These are phyloP conservation scores for Sitobion miscanthi DNA, from an alignment of 1,140 invertebrate species.

Conservation along the genomic window DNA sequence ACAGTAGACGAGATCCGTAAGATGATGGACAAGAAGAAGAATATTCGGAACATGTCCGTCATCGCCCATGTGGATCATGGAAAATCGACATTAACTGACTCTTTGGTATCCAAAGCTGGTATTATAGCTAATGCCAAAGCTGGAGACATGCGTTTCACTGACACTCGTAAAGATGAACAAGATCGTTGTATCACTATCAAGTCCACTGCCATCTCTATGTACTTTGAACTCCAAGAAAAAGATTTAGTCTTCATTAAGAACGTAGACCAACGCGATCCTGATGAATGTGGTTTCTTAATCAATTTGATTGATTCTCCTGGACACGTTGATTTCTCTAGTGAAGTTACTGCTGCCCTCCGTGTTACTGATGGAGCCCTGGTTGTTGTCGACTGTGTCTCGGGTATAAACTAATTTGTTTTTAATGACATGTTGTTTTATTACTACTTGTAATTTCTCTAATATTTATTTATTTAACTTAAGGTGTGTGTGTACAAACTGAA, in stretches of 20 bases:
- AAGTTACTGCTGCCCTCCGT: conserved; percentile 97
- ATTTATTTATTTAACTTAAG: conserved; percentile 64
- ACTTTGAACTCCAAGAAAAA: conserved; percentile 92
- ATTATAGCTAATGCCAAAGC: conserved; percentile 98
- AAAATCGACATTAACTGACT: conserved; percentile 99
- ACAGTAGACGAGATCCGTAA: conserved; percentile 99
- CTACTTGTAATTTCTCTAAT: background rate
- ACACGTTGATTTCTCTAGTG: conserved; percentile 99
- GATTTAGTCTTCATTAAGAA: conserved; percentile 91
- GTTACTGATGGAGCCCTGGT: conserved; percentile 99
- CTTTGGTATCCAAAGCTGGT: conserved; percentile 98
- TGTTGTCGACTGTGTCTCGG: conserved; percentile 99
- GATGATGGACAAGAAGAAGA: conserved; percentile 99
- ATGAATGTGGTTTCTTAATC: conserved; percentile 95
- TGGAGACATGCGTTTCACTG: conserved; percentile 98
- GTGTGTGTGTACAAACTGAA: conserved; percentile 99
- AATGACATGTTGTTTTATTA: background rate
- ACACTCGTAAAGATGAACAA: conserved; percentile 99
- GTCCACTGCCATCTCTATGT: conserved; percentile 99
- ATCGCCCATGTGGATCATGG: conserved; percentile 99
- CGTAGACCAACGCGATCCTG: conserved; percentile 86
- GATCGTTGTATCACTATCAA: conserved; percentile 99
- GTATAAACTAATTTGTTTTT: conserved; percentile 66
- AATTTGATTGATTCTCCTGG: conserved; percentile 99
- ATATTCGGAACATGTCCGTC: conserved; percentile 99